Evolutionary conservation across 2,888 invertebrate genomes (phyloP).

Genomic region (Oscheius sp.): DNA sequence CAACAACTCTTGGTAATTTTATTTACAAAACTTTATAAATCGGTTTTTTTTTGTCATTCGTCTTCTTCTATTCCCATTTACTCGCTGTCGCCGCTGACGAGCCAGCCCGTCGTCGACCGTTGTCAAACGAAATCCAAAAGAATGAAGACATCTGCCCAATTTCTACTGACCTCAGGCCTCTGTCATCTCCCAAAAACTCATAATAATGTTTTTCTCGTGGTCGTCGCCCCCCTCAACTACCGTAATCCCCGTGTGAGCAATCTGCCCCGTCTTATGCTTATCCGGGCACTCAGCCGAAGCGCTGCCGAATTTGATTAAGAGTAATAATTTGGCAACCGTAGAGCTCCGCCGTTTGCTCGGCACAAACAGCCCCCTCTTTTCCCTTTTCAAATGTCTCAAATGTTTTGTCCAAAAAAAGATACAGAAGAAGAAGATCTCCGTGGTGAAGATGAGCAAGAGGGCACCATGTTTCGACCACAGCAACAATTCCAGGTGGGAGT

Average conservation of each 20-base stretch:
- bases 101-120: too few species aligned
- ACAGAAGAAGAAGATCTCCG: constrained; percentile 33
- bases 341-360: background rate
- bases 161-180: too few species aligned
- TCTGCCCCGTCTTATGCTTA: constrained; percentile 33
- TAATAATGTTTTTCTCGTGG: background rate
- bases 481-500: constrained; percentile 16
- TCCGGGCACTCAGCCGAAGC: constrained; percentile 32
- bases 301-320: constrained; percentile 36
- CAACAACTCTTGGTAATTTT: too few species aligned
- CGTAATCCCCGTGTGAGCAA: constrained; percentile 28
- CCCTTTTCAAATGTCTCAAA: constrained; percentile 1
- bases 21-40: too few species aligned
- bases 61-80: too few species aligned
- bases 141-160: too few species aligned
- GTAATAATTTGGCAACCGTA: constrained; percentile 32
- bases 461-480: constrained; percentile 23
- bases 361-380: constrained; percentile 10
- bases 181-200: background rate
- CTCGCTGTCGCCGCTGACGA: too few species aligned
- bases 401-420: constrained; percentile 23
- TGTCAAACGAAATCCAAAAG: too few species aligned
- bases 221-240: background rate
- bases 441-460: constrained; percentile 36
- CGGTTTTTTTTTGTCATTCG: too few species aligned